phyloP scores from a whole-genome alignment of 2,888 invertebrate genomes.

The Willowsia nigromaculata region DNA sequence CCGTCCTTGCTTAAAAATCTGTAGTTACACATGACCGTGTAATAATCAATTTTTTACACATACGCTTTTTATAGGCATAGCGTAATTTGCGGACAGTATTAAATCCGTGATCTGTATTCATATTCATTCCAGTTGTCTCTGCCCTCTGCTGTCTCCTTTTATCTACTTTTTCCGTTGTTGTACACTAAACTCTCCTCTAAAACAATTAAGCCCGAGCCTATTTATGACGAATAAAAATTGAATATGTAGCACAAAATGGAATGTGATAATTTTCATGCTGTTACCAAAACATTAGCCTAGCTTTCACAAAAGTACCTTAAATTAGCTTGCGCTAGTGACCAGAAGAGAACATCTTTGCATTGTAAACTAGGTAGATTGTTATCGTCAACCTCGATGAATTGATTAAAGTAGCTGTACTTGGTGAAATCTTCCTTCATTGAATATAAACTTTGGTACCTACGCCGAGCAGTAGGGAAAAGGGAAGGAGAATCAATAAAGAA shows the following conservation, averaged over 20 bases:
- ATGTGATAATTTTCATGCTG: neutral
- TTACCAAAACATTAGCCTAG: neutral
- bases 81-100: constrained; percentile 17
- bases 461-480: neutral
- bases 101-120: constrained; percentile 42
- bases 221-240: no score
- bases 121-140: constrained; percentile 21
- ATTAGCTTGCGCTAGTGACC: constrained; percentile 2
- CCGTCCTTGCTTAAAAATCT: neutral
- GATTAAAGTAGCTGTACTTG: neutral
- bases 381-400: constrained; percentile 30
- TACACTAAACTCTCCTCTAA: no score
- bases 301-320: neutral
- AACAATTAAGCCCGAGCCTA: no score
- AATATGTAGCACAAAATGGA: neutral
- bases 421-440: neutral
- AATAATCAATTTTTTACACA: constrained; percentile 56
- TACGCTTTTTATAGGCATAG: constrained; percentile 18
- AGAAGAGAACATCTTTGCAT: neutral
- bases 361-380: constrained; percentile 26
- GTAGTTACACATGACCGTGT: constrained; percentile 32
- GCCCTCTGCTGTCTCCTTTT: neutral
- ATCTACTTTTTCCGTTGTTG: no score
- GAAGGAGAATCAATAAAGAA: constrained; percentile 28
- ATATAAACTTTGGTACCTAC: neutral